phyloP scores from a whole-genome alignment of 64 coral and sea anemone genomes.

The Cladopsammia gracilis region DNA sequence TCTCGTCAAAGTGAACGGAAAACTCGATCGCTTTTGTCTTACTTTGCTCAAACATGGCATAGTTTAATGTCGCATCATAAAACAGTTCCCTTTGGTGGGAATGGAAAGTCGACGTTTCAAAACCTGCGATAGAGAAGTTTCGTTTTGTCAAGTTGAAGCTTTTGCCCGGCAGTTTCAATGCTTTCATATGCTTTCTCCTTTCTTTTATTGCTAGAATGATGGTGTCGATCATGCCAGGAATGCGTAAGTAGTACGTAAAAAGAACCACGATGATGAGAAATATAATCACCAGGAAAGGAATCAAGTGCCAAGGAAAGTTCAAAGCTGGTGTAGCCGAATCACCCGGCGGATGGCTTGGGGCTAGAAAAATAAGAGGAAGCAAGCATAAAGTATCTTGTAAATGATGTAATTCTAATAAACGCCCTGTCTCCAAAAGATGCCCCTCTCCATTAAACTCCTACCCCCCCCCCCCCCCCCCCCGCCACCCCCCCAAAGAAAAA shows the following conservation, averaged over 20 bases:
- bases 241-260: background rate
- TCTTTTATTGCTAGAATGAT: constrained; percentile 24
- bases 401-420: no score
- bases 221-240: background rate
- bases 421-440: no score
- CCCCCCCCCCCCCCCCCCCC: no score
- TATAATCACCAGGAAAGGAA: constrained; percentile 15
- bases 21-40: constrained; percentile 8
- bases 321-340: background rate
- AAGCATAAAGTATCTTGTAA: background rate
- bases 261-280: background rate
- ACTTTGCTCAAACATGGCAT: constrained; percentile 1
- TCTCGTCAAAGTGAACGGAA: constrained; percentile 11
- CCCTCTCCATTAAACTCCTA: no score
- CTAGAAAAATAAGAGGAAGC: background rate
- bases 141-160: background rate
- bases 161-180: background rate
- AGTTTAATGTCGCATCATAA: constrained; percentile 9
- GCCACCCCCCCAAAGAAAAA: no score
- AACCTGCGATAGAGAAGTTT: background rate
- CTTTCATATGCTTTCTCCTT: background rate
- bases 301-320: constrained; percentile 31
- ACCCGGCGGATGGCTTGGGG: background rate
- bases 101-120: constrained; percentile 1
- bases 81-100: constrained; percentile 40